Evolutionary conservation across 2,797 vertebrate species (phyloP), one percentile per base, ranked within the genome.

Genomic region (Coreius guichenoti): DNA sequence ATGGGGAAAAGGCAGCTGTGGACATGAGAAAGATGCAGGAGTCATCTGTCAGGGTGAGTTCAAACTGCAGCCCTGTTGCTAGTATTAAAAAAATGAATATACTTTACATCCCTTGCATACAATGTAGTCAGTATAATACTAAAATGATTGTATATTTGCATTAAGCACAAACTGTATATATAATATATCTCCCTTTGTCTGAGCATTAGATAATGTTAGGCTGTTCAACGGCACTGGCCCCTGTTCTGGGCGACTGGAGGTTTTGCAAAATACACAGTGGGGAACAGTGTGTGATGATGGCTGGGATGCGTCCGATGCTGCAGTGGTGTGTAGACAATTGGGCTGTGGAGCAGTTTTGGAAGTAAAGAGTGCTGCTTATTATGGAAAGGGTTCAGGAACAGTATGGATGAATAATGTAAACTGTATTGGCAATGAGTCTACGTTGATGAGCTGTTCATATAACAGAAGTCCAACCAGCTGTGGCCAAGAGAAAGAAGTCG

Each of bases 241-340:
- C 7, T 82, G 81, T 73, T 73, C 7, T 63, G 81, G 81, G 2
- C 81, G 81, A 82, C 54, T 82, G 17, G 68, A 82, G 19, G 51
- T 83, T 74, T 5, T 83, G n/a, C 45, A 1, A 14, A 4, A 65
- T 17, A 6, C 43, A 12, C 13, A 19, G 29, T 83, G 81, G 81
- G 81, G 58, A 36, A 36, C 72, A 26, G 81, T 83, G 72, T 83
- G 81, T 83, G 56, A 76, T 39, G 3, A 39, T 39, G 45, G 14
- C 21, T 83, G 81, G 72, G 81, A 83, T 65, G 29, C 3, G 47
- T 8, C 39, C 4, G 72, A 83, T 36, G 81, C 86, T 47, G 4
- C 8, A 14, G 31, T 79, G 26, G 63, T 72, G 2, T 61, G 73
- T 58, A 73, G 17, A 68, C 21, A 76, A 8, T 1, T 77, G 47